Conservation (phyloP, 2,113 vertebrate species). For the Aythya baeri region DNA sequence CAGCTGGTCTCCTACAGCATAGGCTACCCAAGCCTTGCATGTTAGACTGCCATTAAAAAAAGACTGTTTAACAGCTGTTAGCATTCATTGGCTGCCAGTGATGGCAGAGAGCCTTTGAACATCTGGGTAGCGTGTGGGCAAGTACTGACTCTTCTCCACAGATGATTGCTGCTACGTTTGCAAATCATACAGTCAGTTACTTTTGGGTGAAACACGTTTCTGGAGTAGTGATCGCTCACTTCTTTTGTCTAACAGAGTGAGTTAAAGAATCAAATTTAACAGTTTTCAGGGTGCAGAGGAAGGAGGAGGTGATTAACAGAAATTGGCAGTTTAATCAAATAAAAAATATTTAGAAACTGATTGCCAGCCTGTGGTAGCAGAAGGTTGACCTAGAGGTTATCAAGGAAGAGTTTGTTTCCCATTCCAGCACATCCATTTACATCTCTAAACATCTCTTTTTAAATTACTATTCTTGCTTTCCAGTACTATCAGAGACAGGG, state of each 20-base stretch:
- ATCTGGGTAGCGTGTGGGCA: background rate
- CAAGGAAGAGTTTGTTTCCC: slow-evolving; percentile 5
- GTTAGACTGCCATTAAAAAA: background rate
- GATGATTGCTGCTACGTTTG: background rate
- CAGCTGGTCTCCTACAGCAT: background rate
- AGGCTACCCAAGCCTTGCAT: background rate
- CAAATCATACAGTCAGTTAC: background rate
- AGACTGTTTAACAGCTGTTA: background rate
- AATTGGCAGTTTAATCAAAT: background rate
- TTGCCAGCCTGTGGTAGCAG: background rate
- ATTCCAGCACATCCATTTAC: background rate
- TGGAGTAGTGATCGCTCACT: background rate
- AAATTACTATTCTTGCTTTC: background rate
- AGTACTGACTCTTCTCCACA: background rate
- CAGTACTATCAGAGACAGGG: background rate
- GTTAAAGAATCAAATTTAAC: background rate
- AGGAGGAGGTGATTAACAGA: background rate
- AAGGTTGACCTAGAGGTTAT: background rate
- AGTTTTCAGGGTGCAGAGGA: background rate
- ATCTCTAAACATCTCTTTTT: background rate
- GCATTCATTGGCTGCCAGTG: background rate
- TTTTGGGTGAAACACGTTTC: background rate
- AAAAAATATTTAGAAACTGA: background rate
- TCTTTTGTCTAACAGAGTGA: background rate
- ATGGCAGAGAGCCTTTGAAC: background rate